Evolutionary conservation across 1,140 invertebrate species (phyloP).

Genomic region (Temnothorax curvispinosus): DNA sequence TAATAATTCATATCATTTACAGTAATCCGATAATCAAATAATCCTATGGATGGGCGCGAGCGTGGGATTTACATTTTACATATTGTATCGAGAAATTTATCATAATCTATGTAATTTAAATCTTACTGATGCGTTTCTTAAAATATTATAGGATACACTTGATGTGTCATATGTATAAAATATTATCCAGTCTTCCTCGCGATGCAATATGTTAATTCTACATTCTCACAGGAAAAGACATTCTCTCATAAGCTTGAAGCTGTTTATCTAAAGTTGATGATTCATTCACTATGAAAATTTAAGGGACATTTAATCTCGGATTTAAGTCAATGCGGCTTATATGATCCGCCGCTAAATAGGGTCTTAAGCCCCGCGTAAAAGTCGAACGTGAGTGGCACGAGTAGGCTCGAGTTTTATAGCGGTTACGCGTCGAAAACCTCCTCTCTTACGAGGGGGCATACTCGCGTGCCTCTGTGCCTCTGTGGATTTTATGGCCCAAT

Average conservation of each 20-base stretch:
- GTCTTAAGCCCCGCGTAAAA: constrained; percentile 13
- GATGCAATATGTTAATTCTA: background rate
- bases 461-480: constrained; percentile 17
- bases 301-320: constrained; percentile 12
- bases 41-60: background rate
- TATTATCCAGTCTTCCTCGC: background rate
- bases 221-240: no score
- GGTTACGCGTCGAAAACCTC: constrained; percentile 27
- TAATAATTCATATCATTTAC: background rate
- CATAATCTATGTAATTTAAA: background rate
- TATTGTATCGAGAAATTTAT: background rate
- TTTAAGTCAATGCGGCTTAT: background rate
- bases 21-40: background rate
- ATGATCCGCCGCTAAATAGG: constrained; percentile 39
- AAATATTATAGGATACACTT: background rate
- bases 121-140: background rate
- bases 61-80: background rate
- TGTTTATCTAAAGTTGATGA: constrained; percentile 1
- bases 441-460: background rate
- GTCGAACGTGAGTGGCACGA: background rate
- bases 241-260: background rate
- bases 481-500: constrained; percentile 55
- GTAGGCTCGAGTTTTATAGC: constrained; percentile 49
- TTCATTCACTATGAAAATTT: background rate
- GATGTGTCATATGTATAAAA: background rate